Evolutionary conservation across 2,797 vertebrate species (phyloP).

Genomic region (Halcyon chelicuti): DNA sequence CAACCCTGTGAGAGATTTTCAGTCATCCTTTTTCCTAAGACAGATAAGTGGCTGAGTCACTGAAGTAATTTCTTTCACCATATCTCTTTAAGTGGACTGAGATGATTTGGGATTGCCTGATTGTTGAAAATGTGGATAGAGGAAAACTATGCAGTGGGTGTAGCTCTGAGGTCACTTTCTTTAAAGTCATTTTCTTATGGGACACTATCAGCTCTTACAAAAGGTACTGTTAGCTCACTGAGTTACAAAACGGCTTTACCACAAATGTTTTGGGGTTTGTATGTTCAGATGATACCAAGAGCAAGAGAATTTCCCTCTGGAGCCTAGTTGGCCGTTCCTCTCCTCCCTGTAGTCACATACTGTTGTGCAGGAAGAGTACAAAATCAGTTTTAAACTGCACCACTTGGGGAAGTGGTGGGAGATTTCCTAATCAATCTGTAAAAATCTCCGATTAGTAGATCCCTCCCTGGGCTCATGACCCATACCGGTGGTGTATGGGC

Average conservation of each 20-base stretch:
- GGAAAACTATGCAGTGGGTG: background rate
- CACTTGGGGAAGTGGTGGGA: background rate
- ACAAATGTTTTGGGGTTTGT: background rate
- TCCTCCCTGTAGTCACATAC: background rate
- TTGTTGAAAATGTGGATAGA: background rate
- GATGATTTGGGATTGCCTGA: background rate
- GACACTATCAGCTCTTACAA: background rate
- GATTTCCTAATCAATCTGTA: background rate
- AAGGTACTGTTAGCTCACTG: background rate
- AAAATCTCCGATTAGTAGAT: background rate
- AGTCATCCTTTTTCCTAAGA: background rate
- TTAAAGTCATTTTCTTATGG: background rate
- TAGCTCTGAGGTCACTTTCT: background rate
- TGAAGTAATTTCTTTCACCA: background rate
- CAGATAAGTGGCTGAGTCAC: background rate
- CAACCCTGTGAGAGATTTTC: background rate
- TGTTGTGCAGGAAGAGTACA: background rate
- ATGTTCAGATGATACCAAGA: background rate
- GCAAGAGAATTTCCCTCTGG: background rate
- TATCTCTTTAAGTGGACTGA: background rate
- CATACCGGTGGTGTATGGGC: fast-evolving
- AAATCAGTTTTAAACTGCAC: background rate
- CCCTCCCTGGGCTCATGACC: background rate
- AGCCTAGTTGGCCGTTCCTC: background rate
- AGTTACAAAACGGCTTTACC: background rate